A percentile compares a stretch with the other conserved stretches of the same genome.
phyloP scores from a whole-genome alignment of 2,797 vertebrate species.

The Xyrichtys novacula region DNA sequence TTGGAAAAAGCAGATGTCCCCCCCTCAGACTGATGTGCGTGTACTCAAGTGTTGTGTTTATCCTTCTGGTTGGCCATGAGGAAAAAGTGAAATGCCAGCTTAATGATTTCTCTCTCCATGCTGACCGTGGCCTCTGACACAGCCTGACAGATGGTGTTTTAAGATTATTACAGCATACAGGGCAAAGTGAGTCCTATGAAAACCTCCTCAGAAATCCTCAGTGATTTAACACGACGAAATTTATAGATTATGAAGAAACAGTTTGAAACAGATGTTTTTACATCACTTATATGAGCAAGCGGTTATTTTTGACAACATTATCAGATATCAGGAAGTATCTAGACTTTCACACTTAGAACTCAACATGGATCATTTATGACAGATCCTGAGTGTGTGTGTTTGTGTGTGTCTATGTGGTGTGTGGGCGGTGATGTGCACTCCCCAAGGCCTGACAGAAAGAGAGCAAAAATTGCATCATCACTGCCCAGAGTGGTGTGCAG shows the following conservation, averaged over 20 bases:
- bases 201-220: neutral
- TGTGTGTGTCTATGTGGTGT: constrained; percentile 17
- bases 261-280: too few relatives aligned
- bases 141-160: neutral
- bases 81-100: constrained; percentile 32
- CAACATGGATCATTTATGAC: neutral
- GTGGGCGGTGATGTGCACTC: constrained; percentile 3
- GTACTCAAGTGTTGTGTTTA: constrained; percentile 15
- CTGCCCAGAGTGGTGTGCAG: constrained; percentile 1
- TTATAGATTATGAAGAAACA: neutral
- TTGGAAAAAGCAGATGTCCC: constrained; percentile 38
- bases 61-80: constrained; percentile 20
- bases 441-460: constrained; percentile 12
- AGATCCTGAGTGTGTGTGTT: constrained; percentile 8
- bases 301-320: too few relatives aligned
- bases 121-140: neutral
- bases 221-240: neutral
- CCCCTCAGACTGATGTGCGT: neutral
- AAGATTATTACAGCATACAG: neutral
- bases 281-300: too few relatives aligned
- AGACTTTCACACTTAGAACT: neutral
- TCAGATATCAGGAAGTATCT: too few relatives aligned
- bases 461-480: constrained; percentile 48
- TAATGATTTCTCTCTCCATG: constrained; percentile 23
- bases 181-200: neutral